Evolutionary conservation across 2,113 vertebrate genomes (phyloP), one percentile per base, ranked within the genome.

Genomic region (Siphamia tubifer): DNA sequence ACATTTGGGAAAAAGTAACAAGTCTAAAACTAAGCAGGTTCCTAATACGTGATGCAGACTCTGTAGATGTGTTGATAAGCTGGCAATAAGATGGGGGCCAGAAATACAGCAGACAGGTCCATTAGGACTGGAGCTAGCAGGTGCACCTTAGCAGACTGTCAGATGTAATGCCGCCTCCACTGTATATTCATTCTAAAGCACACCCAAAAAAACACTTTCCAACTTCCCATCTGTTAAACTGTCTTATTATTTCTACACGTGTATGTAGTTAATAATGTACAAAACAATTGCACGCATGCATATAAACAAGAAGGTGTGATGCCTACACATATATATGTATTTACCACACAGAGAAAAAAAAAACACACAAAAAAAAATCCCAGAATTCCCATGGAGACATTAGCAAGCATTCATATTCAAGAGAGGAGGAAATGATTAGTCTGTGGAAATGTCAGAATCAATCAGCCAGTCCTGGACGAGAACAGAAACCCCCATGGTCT

Each of bases 391-490:
- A 31, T 44, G 2, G 19, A 75, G 36, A 53, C 28, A 36, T 57
- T 52, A 58, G 51, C 51, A 67, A 38, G 48, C 23, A 58, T 74
- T 75, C 66, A 67, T 70, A 74, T 68, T 71, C 60, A 62, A 40
- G 47, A 68, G 51, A 79, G 25, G 49, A 62, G 40, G 24, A 78
- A 71, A 51, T 68, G 40, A 75, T 75, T 61, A 51, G 61, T 61
- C 55, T 16, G 56, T 45, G 52, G 66, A 75, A 79, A 79, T 79
- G 75, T 79, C 71, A 68, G 35, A 72, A 75, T 62, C 66, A 75
- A 75, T 82, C 61, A 62, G 52, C 45, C 60, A 71, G 51, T 80
- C 61, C 32, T 7, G 4, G 52, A 58, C 31, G 15, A 54, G 62
- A 62, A 54, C 61, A 71, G 28, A 68, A 71, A 23, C 57, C 66